These are phyloP conservation scores for Cyanistes caeruleus DNA, from an alignment of 2,113 vertebrate species.

Conservation along the genomic window DNA sequence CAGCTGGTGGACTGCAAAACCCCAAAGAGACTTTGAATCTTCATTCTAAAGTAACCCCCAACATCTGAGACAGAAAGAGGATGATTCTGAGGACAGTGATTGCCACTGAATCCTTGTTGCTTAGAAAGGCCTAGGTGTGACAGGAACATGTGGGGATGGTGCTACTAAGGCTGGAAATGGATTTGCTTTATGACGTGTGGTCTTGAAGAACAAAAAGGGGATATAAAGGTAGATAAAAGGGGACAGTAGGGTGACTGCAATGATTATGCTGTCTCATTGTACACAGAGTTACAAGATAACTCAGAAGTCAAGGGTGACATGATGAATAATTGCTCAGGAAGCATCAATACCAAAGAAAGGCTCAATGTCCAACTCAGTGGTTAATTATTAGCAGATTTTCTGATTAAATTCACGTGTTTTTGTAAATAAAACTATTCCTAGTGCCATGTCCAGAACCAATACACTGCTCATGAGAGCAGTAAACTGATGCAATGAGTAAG, in stretches of 20 bases:
- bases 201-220: neutral
- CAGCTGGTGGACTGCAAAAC: neutral
- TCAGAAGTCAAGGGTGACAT: conserved; percentile 14
- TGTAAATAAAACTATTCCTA: neutral
- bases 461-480: neutral
- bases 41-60: neutral
- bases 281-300: neutral
- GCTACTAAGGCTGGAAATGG: neutral
- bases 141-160: neutral
- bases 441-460: neutral
- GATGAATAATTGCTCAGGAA: neutral
- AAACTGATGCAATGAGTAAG: neutral
- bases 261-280: neutral
- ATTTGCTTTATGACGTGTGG: neutral
- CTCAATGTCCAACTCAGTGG: conserved; percentile 43
- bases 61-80: neutral
- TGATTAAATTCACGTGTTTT: conserved; percentile 25
- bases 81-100: fast-evolving
- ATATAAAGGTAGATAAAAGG: neutral
- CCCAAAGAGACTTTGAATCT: neutral
- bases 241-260: neutral
- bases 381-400: conserved; percentile 65
- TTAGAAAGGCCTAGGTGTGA: neutral
- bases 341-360: neutral
- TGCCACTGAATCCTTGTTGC: neutral